Base-by-base conservation (phyloP, 1,140 invertebrate species). In the Coenobita brevimanus region DNA sequence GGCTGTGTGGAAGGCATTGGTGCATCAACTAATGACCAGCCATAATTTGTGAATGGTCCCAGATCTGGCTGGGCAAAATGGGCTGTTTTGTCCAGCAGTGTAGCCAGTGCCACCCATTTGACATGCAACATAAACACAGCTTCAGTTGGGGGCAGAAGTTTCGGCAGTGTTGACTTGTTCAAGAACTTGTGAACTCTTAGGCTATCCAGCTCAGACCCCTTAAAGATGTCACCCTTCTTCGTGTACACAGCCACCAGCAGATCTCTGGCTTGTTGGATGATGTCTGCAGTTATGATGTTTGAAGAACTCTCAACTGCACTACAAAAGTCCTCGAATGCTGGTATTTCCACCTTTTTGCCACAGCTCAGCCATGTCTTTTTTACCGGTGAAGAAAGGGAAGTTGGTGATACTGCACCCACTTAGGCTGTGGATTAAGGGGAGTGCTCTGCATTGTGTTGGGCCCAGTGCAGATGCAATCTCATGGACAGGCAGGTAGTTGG, bases 201-300 rank as follows among this genome's bases (percentile, higher is more conserved):
- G 38, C 54, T 24, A n/a, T 50, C 75, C 46, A 46, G 75, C n/a
- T 41, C 75, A 46, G 36, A 50, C 38, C 8, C 75, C 54, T 78
- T 50, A 78, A 78, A 78, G 75, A 27, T 46, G 54, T 50, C 41
- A 78, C 36, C 75, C 75, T 78, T 50, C 41, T 78, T 78, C n/a
- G 46, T 78, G 71, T 75, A 75, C 15, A 17, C 41, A 78, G 46
- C 75, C 46, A 78, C 75, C 75, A 78, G 75, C 4, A 78, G 36
- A 46, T 78, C 6, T 50, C 75, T 78, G 75, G 75, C 75, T 50
- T 78, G 41, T 21, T 78, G 36, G 75, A 78, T 78, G 46, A 50
- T 3, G 3, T 78, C 6, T 46, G 38, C 36, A 17, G 69, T 78
- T 43, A 78, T 21, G 36, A 13, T 43, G 43, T 24, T 21, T 78